Conservation (phyloP, 2,113 vertebrate species). For the Aleadryas rufinucha region DNA sequence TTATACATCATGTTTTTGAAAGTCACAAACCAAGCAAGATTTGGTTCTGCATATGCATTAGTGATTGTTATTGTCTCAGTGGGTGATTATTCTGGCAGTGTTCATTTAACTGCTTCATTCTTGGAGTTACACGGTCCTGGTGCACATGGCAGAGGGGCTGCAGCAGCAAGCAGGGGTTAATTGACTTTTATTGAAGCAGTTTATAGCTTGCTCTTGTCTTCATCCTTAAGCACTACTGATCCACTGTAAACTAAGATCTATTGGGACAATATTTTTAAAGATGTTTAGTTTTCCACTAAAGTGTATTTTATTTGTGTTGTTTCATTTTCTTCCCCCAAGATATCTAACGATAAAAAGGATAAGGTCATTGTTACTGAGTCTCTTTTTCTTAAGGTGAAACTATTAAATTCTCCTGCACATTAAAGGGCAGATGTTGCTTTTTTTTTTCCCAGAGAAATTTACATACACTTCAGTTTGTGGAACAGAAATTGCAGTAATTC, state of each 20-base stretch:
- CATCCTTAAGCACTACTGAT: conserved; percentile 56
- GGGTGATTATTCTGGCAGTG: neutral
- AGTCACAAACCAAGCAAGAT: neutral
- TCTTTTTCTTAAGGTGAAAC: conserved; percentile 49
- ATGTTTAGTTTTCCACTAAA: conserved; percentile 59
- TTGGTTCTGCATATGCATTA: neutral
- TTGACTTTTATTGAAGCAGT: conserved; percentile 60
- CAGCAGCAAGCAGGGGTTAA: conserved; percentile 57
- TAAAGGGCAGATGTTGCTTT: conserved; percentile 43
- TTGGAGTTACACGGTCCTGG: too few species aligned
- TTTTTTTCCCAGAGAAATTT: conserved; percentile 46
- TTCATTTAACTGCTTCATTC: neutral
- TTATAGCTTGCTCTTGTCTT: conserved; percentile 46
- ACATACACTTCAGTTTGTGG: conserved; percentile 35
- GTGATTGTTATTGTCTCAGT: neutral
- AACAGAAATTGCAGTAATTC: neutral
- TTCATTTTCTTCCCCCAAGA: conserved; percentile 35
- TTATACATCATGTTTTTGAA: neutral
- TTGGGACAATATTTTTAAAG: conserved; percentile 45
- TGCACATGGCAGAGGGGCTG: neutral
- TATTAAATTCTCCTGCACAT: conserved; percentile 46
- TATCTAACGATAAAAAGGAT: neutral
- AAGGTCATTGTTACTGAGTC: neutral
- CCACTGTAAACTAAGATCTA: conserved; percentile 48
- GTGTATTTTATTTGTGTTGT: conserved; percentile 60